Conservation (phyloP, 37 sponge, comb jelly and placozoan genomes). For the Axinella damicornis region DNA sequence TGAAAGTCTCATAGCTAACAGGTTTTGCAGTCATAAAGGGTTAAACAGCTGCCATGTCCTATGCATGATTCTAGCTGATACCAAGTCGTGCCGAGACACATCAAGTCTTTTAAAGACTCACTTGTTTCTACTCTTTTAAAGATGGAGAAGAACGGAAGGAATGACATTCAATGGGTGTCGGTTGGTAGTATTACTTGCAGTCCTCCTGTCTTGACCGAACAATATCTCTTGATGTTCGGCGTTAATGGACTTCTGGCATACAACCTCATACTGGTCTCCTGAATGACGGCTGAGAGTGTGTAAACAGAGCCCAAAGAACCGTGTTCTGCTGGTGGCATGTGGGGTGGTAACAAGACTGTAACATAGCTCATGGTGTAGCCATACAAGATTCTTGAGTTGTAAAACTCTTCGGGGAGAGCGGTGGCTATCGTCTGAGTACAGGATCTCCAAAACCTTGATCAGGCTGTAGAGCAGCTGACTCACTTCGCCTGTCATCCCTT, state of each 20-base stretch:
- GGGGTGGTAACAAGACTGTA: constrained; percentile 1
- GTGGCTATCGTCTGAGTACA: constrained; percentile 1
- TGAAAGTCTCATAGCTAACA: no score
- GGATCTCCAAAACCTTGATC: background rate
- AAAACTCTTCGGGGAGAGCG: constrained; percentile 5
- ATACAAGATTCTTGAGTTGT: constrained; percentile 6
- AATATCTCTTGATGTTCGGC: constrained; percentile 27
- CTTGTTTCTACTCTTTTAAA: no score
- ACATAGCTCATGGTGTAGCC: constrained; percentile 39
- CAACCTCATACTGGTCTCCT: constrained; percentile 8
- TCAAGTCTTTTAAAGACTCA: no score
- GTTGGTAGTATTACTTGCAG: constrained; percentile 18
- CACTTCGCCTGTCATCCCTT: no score
- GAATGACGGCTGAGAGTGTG: background rate
- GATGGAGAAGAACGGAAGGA: background rate
- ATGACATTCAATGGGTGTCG: constrained; percentile 15
- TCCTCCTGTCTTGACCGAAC: constrained; percentile 6
- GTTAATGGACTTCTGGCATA: constrained; percentile 26
- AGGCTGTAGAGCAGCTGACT: background rate
- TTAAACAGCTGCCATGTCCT: no score
- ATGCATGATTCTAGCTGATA: no score
- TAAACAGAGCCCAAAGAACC: constrained; percentile 1
- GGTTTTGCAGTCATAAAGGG: no score
- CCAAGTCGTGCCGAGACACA: no score
- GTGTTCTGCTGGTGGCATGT: background rate